Base-by-base conservation (phyloP, 2,797 vertebrate genomes). In the Alectoris magna region DNA sequence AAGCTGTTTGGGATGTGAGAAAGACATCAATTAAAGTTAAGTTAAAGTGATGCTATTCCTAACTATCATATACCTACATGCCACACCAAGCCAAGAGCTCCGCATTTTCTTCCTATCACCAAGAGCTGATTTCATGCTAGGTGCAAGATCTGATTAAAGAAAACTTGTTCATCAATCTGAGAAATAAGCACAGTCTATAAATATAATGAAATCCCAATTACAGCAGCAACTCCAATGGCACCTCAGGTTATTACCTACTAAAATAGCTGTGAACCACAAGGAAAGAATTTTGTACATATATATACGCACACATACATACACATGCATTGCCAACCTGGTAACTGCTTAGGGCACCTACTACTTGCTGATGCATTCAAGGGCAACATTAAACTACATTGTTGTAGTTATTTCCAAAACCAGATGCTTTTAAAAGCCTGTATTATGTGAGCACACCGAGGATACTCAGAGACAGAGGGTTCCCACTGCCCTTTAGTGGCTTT, bases 201-300 rank as follows among this genome's bases (percentile, higher is more conserved):
- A 95, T 94, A 76, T 84, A 94, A 94, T 92, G 92, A 95, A 92
- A 93, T 84, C 80, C 77, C 79, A 48, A 92, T 95, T 93, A 88
- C 60, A 86, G 89, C 85, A 92, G 87, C 91, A 90, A 88, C 95
- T 93, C 73, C 85, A 92, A 22, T 64, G 53, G 88, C 86, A 94
- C 82, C 70, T 88, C 76, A 59, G 93, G 95, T 94, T 92, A 63
- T 89, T 86, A 84, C 82, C 79, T 90, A 69, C 91, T 84, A 70
- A 88, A 90, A 95, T 15, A 92, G 68, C 84, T 53, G 21, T 93
- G 96, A 95, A 95, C 84, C 89, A 91, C 79, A 84, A 91, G 76
- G 92, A 95, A 92, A 69, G 76, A n/a, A 63, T 84, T 87, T 75
- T 66, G 58, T 59, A 70, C 38, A 53, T 7, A 27, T 43, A 34